Evolutionary conservation across 2,113 vertebrate species (phyloP), one percentile per base, ranked within the genome.

Genomic region (Orthonyx spaldingii): DNA sequence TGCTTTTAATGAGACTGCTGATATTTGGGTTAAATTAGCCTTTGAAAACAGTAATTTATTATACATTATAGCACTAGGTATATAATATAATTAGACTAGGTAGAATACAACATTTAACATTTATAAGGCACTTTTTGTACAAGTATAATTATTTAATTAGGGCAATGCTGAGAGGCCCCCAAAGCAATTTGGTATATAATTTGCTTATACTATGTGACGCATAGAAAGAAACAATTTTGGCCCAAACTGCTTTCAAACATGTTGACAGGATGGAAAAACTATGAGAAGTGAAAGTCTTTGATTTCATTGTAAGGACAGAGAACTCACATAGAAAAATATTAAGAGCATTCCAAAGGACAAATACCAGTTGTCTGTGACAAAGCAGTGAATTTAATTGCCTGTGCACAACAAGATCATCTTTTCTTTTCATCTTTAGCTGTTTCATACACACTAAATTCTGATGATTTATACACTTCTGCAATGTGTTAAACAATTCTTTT

Each of bases 81-180:
- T 24, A 72, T 87, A 94, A 87, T 52, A 49, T 90, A 90, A 89
- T 78, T 71, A 87, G 46, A 84, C 81, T 77, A 86, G 69, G 63
- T 89, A 71, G 56, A 92, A 61, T 71, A 68, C 53, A 32, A 65
- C 16, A 82, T 87, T 82, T 93, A 94, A 89, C 81, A 72, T 94
- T 87, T 82, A 78, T 78, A 93, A 82, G 37, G 20, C 9, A 75
- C 12, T 82, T 93, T 89, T 84, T 87, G 28, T 68, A 16, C 42
- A 65, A 79, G 17, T 82, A 33, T 68, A 82, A 75, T 91, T 90
- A 82, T 84, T 96, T 94, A 82, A 96, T 94, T 82, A 60, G 8
- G 20, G 9, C 22, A 79, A n/a, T 57, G 61, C 15, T 85, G 46
- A 72, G 50, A 89, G 37, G 1, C 3, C 15, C 35, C 30, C 13